These are phyloP conservation scores for Urechis unicinctus DNA, from an alignment of 2,888 invertebrate genomes.

Conservation along the genomic window DNA sequence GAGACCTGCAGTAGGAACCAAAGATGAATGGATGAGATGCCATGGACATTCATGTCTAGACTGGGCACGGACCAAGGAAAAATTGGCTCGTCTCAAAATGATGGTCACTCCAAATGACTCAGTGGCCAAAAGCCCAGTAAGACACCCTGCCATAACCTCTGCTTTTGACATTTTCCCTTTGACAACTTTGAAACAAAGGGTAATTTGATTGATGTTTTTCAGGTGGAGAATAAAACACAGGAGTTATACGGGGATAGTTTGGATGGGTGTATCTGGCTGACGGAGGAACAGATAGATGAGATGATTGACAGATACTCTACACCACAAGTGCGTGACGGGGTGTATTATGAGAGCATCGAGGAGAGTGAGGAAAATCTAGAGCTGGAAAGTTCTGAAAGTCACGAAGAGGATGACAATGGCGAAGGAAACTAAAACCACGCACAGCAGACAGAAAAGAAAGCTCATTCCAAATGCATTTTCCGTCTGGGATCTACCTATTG, in stretches of 20 bases:
- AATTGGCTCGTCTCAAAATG: neutral
- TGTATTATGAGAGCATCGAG: too few species aligned
- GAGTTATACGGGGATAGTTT: neutral
- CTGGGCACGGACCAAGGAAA: neutral
- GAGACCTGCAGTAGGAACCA: neutral
- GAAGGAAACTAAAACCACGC: neutral
- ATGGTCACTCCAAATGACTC: neutral
- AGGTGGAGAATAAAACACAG: too few species aligned
- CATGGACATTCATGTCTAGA: neutral
- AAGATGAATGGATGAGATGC: neutral
- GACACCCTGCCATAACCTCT: neutral
- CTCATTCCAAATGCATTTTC: too few species aligned
- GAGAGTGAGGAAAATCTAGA: too few species aligned
- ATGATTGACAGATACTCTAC: neutral
- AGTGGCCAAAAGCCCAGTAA: neutral
- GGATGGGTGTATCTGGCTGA: conserved; percentile 2
- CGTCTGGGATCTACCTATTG: neutral
- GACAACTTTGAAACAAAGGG: too few species aligned
- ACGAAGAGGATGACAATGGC: neutral
- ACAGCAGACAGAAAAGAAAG: neutral
- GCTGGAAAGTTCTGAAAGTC: too few species aligned
- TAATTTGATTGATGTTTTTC: too few species aligned
- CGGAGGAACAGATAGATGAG: conserved; percentile 1
- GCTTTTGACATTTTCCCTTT: too few species aligned
- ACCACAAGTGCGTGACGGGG: too few species aligned